Evolutionary conservation across 2,797 vertebrate species (phyloP).

Genomic region (Pterois miles): DNA sequence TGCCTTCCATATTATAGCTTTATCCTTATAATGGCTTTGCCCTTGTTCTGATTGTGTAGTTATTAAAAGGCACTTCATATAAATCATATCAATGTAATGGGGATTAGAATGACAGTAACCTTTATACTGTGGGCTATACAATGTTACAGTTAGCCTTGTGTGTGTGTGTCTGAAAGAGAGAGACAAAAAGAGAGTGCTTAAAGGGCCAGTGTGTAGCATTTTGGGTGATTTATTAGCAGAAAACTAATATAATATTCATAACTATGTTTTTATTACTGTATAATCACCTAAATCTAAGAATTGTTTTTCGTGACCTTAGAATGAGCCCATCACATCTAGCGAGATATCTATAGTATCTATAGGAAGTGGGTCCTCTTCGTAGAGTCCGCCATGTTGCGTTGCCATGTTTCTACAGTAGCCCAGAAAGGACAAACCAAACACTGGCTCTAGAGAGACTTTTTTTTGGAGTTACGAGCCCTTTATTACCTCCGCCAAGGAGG

Average conservation of each 20-base stretch:
- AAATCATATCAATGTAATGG: conserved; percentile 32
- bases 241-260: background rate
- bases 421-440: too few species aligned
- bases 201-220: background rate
- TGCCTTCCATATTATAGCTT: conserved; percentile 30
- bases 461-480: too few species aligned
- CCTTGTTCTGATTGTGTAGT: conserved; percentile 44
- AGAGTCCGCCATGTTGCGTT: too few species aligned
- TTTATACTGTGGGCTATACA: background rate
- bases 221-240: background rate
- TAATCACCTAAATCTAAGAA: too few species aligned
- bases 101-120: conserved; percentile 18
- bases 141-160: background rate
- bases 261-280: too few species aligned
- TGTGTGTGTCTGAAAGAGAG: background rate
- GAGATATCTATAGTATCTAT: too few species aligned
- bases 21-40: conserved; percentile 24
- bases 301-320: too few species aligned
- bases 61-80: conserved; percentile 53
- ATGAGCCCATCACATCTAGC: too few species aligned
- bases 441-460: too few species aligned
- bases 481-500: too few species aligned
- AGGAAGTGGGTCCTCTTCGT: too few species aligned
- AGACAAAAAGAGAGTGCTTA: background rate
- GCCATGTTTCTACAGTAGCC: too few species aligned